These are phyloP conservation scores for Hycleus phaleratus DNA, from an alignment of 1,140 invertebrate species.

Conservation along the genomic window DNA sequence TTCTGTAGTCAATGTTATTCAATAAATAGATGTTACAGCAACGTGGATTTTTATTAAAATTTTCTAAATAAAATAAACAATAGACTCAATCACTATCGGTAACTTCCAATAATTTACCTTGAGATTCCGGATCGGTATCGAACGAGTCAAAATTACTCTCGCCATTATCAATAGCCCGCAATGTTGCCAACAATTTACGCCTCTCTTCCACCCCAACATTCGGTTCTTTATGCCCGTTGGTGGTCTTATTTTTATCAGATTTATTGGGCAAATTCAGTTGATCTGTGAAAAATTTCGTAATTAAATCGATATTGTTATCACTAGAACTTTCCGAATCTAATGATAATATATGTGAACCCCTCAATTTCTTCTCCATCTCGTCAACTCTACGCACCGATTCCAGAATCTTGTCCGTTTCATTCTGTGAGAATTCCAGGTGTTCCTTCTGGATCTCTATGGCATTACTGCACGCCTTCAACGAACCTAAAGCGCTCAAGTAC, in stretches of 20 bases:
- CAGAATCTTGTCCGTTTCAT: conserved; percentile 41
- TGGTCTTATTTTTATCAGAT: conserved; percentile 13
- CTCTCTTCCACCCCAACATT: conserved; percentile 42
- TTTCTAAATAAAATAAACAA: not conserved
- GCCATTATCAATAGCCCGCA: conserved; percentile 57
- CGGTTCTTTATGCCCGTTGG: conserved; percentile 27
- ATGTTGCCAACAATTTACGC: conserved; percentile 52
- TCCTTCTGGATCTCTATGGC: conserved; percentile 44
- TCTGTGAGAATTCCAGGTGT: conserved; percentile 39
- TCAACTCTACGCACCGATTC: conserved; percentile 39
- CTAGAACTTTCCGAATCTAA: not conserved
- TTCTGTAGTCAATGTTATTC: conserved; percentile 26
- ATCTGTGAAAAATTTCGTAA: conserved; percentile 31
- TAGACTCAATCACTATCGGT: too few relatives aligned
- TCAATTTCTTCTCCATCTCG: conserved; percentile 30
- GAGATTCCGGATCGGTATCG: conserved; percentile 10
- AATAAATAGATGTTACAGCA: conserved; percentile 26
- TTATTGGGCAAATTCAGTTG: conserved; percentile 27
- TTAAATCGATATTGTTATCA: conserved; percentile 23
- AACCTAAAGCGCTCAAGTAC: conserved; percentile 44
- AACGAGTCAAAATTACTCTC: conserved; percentile 43
- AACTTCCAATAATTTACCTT: conserved; percentile 33
- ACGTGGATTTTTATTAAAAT: conserved; percentile 4
- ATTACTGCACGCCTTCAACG: conserved; percentile 44
- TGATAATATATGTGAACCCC: conserved; percentile 18